Percentiles rank a stretch among this genome's conserved stretches.
Evolutionary conservation across 2,113 vertebrate genomes (phyloP).

Genomic region (Periophthalmodon schlosseri): DNA sequence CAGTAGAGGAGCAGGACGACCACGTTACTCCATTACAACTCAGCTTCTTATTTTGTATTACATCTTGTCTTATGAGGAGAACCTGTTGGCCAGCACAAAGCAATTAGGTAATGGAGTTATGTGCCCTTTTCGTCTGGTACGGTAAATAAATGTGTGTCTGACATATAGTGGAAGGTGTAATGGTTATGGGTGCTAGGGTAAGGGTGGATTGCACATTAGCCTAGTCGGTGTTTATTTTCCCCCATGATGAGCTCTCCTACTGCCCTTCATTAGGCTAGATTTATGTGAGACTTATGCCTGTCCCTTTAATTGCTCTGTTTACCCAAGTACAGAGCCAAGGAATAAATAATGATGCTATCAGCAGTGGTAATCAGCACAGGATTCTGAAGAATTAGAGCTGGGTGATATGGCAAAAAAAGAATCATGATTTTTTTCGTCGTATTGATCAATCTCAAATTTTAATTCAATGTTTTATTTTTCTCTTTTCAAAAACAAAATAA

Average conservation of each 20-base stretch:
- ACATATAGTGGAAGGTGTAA: conserved; percentile 43
- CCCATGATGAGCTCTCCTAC: conserved; percentile 53
- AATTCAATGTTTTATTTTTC: too few relatives aligned
- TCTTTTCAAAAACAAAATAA: too few relatives aligned
- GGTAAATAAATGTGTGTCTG: conserved; percentile 52
- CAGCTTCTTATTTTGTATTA: conserved; percentile 96
- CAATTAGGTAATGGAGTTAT: conserved; percentile 82
- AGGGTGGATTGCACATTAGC: conserved; percentile 63
- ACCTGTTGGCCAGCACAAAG: conserved; percentile 93
- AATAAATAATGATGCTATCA: conserved; percentile 72
- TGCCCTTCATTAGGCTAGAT: conserved; percentile 70
- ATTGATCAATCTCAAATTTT: too few relatives aligned
- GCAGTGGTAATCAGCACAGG: conserved; percentile 69
- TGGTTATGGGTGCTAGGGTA: conserved; percentile 37
- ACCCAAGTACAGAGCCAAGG: conserved; percentile 66
- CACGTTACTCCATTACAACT: conserved; percentile 89
- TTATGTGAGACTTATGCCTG: conserved; percentile 65
- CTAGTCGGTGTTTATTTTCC: conserved; percentile 58
- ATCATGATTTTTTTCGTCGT: too few relatives aligned
- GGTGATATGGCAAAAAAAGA: too few relatives aligned
- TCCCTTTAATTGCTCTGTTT: conserved; percentile 74
- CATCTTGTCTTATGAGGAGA: conserved; percentile 93
- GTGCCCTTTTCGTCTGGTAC: conserved; percentile 45
- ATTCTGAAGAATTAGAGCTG: conserved; percentile 17
- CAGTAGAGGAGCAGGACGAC: conserved; percentile 71